Base-by-base conservation (phyloP, 2,113 vertebrate genomes). In the Sakesphorus luctuosus region DNA sequence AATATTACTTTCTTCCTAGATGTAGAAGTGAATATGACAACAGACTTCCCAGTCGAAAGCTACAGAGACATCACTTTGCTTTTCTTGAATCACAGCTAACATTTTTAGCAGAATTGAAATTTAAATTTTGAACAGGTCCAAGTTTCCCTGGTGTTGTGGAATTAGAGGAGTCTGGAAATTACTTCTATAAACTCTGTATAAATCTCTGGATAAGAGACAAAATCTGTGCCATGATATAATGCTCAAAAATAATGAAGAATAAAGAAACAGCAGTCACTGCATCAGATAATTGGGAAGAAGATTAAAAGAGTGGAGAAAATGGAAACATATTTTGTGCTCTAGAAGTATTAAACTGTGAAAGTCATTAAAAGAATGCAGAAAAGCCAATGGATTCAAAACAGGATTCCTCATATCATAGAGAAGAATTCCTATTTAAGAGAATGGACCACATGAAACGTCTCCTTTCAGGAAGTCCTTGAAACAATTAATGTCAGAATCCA, bases 81-180 rank as follows among this genome's bases (percentile, higher is more conserved):
- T 82, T 79, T 87, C 62, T 84, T 62, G 13, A 87, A 73, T 65
- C 23, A 29, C 53, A 71, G 16, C 20, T 68, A 65, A 62, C 3
- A 20, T 38, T 93, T 87, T 69, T 55, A 91, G 23, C 8, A 83
- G 33, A 89, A 95, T 1, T 83, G 10, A 83, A 95, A 94, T 69
- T 21, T 43, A 62, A 53, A 66, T 47, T 85, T 91, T 79, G 11
- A 84, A 49, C 35, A 43, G 10, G 4, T 87, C 25, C 24, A 19
- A 2, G 9, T 68, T 92, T 89, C 33, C 38, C 7, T 73, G 26
- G 6, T 82, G 73, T 58, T 87, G 23, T 62, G 36, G 9, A 78
- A 79, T 55, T 62, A 69, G 46, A 89, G 44, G 4, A 73, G 3
- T 26, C 20, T 88, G 67, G 40, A 84, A 61, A 65, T 65, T 66